A percentile compares a stretch with the other conserved stretches of the same genome.
Evolutionary conservation across 2,888 invertebrate species (phyloP).

Genomic region (Drosophila stalkeri): DNA sequence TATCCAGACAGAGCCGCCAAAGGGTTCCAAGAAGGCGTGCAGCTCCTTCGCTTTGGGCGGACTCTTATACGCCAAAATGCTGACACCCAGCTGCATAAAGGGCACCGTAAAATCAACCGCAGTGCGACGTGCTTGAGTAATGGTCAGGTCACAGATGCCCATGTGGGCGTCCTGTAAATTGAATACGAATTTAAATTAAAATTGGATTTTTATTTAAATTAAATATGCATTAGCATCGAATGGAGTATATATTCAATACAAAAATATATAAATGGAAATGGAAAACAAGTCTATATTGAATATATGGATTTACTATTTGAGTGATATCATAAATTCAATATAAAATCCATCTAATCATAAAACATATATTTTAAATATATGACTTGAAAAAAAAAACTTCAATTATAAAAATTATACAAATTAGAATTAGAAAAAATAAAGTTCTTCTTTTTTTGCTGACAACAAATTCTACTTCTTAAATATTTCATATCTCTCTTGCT

Average conservation of each 20-base stretch:
- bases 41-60: constrained; percentile 91
- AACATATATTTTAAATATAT: too few relatives aligned
- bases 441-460: too few relatives aligned
- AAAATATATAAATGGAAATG: too few relatives aligned
- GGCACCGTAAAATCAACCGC: constrained; percentile 98
- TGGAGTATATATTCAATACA: too few relatives aligned
- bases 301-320: background rate
- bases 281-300: too few relatives aligned
- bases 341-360: background rate
- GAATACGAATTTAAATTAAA: background rate
- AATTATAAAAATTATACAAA: too few relatives aligned
- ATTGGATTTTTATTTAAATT: background rate
- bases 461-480: too few relatives aligned
- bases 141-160: constrained; percentile 98
- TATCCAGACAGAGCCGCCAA: constrained; percentile 95
- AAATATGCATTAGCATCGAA: background rate
- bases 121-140: constrained; percentile 94
- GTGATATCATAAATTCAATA: too few relatives aligned
- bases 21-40: constrained; percentile 94
- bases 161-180: constrained; percentile 94
- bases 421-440: too few relatives aligned
- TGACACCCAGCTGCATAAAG: constrained; percentile 98
- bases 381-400: too few relatives aligned
- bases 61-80: constrained; percentile 92
- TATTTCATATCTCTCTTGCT: too few relatives aligned